phyloP scores from a whole-genome alignment of 2,888 invertebrate species.

The Callimorpha dominula region DNA sequence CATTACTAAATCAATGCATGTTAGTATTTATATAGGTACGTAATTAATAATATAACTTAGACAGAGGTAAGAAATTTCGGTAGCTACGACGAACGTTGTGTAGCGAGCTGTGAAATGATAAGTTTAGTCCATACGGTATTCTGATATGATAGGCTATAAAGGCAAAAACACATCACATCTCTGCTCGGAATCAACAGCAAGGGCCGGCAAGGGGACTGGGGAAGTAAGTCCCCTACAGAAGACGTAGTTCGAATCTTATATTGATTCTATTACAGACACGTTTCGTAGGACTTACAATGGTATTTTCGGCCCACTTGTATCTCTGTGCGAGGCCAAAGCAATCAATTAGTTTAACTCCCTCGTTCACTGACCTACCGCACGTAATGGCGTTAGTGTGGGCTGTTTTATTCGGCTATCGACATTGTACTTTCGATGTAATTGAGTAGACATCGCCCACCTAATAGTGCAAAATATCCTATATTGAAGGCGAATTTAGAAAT shows the following conservation, averaged over 20 bases:
- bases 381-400: conserved; percentile 28
- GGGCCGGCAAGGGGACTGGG: no score
- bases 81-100: no score
- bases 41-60: no score
- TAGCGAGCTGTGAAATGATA: no score
- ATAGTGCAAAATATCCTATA: not conserved
- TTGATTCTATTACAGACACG: not conserved
- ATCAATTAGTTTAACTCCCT: conserved; percentile 30
- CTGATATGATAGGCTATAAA: no score
- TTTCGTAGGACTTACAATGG: not conserved
- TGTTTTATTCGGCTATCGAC: conserved; percentile 2
- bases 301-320: conserved; percentile 24
- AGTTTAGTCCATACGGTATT: no score
- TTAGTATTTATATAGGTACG: no score
- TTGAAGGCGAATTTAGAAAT: not conserved
- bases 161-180: no score
- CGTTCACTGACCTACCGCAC: conserved; percentile 60
- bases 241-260: not conserved
- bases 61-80: no score
- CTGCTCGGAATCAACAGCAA: no score
- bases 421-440: not conserved
- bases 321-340: conserved; percentile 24
- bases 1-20: no score
- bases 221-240: no score
- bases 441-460: not conserved